phyloP scores from a whole-genome alignment of 2,888 invertebrate species.

The Agonum fuliginosum region DNA sequence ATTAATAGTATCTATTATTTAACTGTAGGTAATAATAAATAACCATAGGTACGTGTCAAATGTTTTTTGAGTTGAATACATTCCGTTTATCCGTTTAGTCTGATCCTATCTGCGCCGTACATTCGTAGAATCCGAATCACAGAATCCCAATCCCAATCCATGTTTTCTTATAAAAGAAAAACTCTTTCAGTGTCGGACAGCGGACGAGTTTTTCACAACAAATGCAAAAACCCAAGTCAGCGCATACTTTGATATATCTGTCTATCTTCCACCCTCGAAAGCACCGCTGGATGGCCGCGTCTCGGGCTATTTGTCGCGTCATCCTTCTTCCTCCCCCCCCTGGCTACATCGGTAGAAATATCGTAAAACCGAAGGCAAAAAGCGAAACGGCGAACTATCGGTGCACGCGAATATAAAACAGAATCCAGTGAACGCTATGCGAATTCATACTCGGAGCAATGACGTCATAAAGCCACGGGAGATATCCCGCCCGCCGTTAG shows the following conservation, averaged over 20 bases:
- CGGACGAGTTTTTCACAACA: conserved; percentile 36
- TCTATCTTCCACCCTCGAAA: conserved; percentile 34
- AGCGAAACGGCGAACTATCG: conserved; percentile 50
- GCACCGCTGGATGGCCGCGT: not conserved
- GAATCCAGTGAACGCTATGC: conserved; percentile 55
- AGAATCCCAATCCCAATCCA: too few relatives aligned
- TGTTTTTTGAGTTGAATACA: too few relatives aligned
- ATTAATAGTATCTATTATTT: too few relatives aligned
- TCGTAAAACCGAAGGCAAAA: conserved; percentile 52
- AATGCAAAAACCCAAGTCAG: conserved; percentile 28
- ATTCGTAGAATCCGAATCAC: too few relatives aligned
- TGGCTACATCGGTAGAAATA: conserved; percentile 34
- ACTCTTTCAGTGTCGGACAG: conserved; percentile 25
- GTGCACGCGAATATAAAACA: conserved; percentile 55
- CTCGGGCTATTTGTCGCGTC: conserved; percentile 41
- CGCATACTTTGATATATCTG: conserved; percentile 49
- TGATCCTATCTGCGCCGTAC: too few relatives aligned
- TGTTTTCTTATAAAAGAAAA: too few relatives aligned
- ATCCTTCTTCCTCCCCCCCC: not conserved
- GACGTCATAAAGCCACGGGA: conserved; percentile 36
- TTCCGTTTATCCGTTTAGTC: too few relatives aligned
- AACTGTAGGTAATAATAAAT: too few relatives aligned
- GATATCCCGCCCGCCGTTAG: not conserved
- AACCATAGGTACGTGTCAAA: too few relatives aligned
- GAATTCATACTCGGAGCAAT: conserved; percentile 55